Evolutionary conservation across 2,797 vertebrate species (phyloP), one percentile per base, ranked within the genome.

Genomic region (Gambusia yucatana): DNA sequence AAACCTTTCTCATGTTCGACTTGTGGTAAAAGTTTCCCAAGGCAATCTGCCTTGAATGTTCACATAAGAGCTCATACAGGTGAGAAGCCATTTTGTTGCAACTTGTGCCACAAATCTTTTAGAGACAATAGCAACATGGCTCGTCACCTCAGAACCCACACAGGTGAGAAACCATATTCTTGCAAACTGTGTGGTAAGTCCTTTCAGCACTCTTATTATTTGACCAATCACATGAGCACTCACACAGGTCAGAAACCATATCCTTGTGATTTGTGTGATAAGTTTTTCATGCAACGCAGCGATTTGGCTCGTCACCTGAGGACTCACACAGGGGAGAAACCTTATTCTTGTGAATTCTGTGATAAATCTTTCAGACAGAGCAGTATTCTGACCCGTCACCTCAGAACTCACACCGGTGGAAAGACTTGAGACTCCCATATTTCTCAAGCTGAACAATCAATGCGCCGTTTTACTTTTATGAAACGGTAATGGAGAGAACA

Each of bases 131-230:
- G 28, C 57, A 61, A 33, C 28, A 16, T 33, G 28, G 5, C 57
- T 61, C 57, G 57, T 33, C 57, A 61, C 57, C 57, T 61, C 28
- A 33, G 13, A 61, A 61, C 57, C 10, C 57, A 61, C 57, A 33
- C 57, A 33, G 57, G 57, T 61, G 14, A 33, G 57, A 61, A 33
- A 61, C 57, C 13, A 30, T 59, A 59, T 30, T 30, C 11, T 30
- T 59, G 57, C n/a, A 28, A 61, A 30, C 28, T 61, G 4, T 61
- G 57, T 30, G 57, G 57, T 33, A 61, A 61, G 6, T 61, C 28
- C 28, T 61, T 61, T n/a, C 57, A 61, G n/a, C 57, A 33, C 57
- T 61, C 57, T 33, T 33, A 61, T 61, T 61, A 61, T 61, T 33
- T 73, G 46, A 61, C 57, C 57, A 61, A 61, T 61, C 57, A 33